phyloP scores from a whole-genome alignment of 2,888 invertebrate genomes.

The Scelioninae gen. 1 region DNA sequence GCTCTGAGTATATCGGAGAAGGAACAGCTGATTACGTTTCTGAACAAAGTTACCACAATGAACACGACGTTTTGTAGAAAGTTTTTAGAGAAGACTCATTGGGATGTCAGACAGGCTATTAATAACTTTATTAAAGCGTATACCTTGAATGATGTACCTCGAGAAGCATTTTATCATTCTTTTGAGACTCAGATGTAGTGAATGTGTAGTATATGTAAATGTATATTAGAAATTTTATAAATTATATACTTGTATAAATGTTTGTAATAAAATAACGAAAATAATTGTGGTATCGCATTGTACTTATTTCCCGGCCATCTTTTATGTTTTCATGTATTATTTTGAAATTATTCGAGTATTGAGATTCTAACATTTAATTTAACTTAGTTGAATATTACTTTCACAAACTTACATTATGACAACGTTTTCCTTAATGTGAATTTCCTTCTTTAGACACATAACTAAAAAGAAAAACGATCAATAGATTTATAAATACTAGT shows the following conservation, averaged over 20 bases:
- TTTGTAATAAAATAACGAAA: background rate
- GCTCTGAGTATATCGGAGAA: conserved; percentile 79
- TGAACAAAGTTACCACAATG: conserved; percentile 80
- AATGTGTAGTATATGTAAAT: background rate
- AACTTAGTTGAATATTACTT: no score
- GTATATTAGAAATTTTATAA: background rate
- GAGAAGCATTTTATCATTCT: conserved; percentile 74
- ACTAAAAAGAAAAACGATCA: no score
- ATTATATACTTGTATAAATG: background rate
- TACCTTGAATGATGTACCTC: conserved; percentile 79
- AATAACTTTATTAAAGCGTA: conserved; percentile 80
- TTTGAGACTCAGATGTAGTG: conserved; percentile 12
- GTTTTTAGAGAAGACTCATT: conserved; percentile 77
- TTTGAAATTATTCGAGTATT: no score
- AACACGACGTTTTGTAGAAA: conserved; percentile 76
- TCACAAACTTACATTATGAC: no score
- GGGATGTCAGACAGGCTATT: conserved; percentile 81
- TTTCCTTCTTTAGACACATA: no score
- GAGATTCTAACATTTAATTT: no score
- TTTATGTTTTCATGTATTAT: no score
- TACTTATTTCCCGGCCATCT: no score
- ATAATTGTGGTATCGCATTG: no score
- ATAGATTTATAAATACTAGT: no score
- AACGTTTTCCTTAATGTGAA: no score
- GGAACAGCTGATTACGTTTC: conserved; percentile 78